phyloP scores from a whole-genome alignment of 2,113 vertebrate species.

The Planiliza haematocheilus region DNA sequence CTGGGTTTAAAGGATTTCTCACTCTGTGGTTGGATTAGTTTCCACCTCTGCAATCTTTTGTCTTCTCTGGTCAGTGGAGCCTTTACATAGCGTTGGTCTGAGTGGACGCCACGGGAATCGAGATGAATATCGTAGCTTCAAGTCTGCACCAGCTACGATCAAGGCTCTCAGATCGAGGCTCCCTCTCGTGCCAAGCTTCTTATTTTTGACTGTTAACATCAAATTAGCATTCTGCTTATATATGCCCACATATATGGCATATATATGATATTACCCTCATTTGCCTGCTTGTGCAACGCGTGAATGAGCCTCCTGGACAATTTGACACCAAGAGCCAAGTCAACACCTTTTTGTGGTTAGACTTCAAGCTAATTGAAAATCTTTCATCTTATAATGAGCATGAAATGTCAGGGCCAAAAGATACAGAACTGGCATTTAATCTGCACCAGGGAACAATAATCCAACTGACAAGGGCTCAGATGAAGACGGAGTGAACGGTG shows the following conservation, averaged over 20 bases:
- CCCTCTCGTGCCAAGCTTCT: constrained; percentile 20
- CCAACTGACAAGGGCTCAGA: constrained; percentile 51
- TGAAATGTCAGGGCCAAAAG: constrained; percentile 78
- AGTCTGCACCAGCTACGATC: constrained; percentile 19
- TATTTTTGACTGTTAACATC: constrained; percentile 15
- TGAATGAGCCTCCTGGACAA: constrained; percentile 40
- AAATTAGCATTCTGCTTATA: constrained; percentile 12
- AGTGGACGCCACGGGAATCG: constrained; percentile 56
- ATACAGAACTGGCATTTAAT: constrained; percentile 77
- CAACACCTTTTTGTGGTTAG: constrained; percentile 66
- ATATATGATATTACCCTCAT: constrained; percentile 15
- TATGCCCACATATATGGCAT: background rate
- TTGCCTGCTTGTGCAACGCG: constrained; percentile 39
- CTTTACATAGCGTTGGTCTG: constrained; percentile 52
- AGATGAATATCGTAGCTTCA: constrained; percentile 49
- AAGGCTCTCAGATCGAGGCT: constrained; percentile 17
- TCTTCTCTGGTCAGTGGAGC: constrained; percentile 67
- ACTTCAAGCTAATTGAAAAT: constrained; percentile 77
- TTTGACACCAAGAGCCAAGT: constrained; percentile 60
- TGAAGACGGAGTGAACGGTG: constrained; percentile 51
- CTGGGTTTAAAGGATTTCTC: constrained; percentile 66
- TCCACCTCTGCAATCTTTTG: constrained; percentile 58
- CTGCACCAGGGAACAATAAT: constrained; percentile 62
- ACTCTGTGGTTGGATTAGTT: constrained; percentile 63
- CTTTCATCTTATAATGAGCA: constrained; percentile 74